A percentile compares a stretch with the other conserved stretches of the same genome.
phyloP scores from a whole-genome alignment of 1,140 invertebrate genomes.

The Cyclargus thomasi region DNA sequence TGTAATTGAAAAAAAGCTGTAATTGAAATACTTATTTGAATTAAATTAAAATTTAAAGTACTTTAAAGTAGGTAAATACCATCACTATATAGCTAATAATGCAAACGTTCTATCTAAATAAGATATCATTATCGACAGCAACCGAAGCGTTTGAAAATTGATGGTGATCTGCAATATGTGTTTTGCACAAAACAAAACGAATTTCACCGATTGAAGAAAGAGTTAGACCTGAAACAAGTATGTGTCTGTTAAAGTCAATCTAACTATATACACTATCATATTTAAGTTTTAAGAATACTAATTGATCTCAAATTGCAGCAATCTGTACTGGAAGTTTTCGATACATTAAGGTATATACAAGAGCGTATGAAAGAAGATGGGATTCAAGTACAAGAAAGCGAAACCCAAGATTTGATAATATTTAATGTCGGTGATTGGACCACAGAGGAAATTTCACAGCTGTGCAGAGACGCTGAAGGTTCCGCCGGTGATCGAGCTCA shows the following conservation, averaged over 20 bases:
- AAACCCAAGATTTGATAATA: slow-evolving; percentile 44
- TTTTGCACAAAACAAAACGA: slow-evolving; percentile 44
- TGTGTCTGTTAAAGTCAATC: neutral
- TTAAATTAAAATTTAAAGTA: no score
- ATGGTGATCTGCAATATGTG: slow-evolving; percentile 37
- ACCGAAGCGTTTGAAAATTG: neutral
- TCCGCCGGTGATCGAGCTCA: slow-evolving; percentile 40
- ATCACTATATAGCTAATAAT: no score
- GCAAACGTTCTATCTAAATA: neutral
- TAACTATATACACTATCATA: neutral
- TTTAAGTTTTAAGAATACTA: neutral
- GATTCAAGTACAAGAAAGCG: slow-evolving; percentile 35
- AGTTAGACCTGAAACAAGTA: slow-evolving; percentile 64
- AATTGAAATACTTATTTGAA: no score
- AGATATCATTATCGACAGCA: neutral
- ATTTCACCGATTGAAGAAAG: slow-evolving; percentile 56
- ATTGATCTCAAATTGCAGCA: slow-evolving; percentile 36
- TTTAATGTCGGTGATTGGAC: slow-evolving; percentile 65
- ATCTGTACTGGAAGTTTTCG: slow-evolving; percentile 51
- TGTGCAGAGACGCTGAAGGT: slow-evolving; percentile 45
- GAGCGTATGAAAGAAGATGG: slow-evolving; percentile 48
- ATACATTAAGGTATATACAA: slow-evolving; percentile 40
- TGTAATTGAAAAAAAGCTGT: no score
- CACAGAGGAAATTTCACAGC: slow-evolving; percentile 46
- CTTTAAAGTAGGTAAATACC: no score